phyloP scores from a whole-genome alignment of 2,888 invertebrate genomes.

The Drosophila multiciliata region DNA sequence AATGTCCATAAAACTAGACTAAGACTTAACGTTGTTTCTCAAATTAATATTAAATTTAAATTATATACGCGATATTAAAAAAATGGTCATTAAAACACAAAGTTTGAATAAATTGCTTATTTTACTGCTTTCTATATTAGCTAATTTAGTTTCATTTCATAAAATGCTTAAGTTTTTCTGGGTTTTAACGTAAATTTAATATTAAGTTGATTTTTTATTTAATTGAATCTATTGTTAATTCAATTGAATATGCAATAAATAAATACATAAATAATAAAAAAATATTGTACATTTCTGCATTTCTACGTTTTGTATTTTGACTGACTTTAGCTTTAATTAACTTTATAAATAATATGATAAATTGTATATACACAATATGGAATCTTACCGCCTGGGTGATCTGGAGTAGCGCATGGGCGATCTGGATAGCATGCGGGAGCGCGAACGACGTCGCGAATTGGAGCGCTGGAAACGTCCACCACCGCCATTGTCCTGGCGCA shows the following conservation, averaged over 20 bases:
- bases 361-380: neutral
- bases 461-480: conserved; percentile 81
- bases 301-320: neutral
- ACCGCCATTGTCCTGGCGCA: conserved; percentile 72
- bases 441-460: conserved; percentile 82
- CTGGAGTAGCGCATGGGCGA: conserved; percentile 83
- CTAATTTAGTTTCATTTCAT: neutral
- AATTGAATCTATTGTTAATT: neutral
- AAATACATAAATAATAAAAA: neutral
- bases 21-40: neutral
- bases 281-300: neutral
- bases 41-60: too few species aligned
- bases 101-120: too few species aligned
- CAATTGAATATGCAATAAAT: neutral
- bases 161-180: neutral
- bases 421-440: conserved; percentile 82
- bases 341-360: neutral
- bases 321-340: neutral
- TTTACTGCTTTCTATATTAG: neutral
- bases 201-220: neutral
- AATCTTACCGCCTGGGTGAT: conserved; percentile 83
- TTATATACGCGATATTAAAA: too few species aligned
- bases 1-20: neutral
- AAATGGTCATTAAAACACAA: too few species aligned
- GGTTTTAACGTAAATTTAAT: neutral